Evolutionary conservation across 1,140 invertebrate species (phyloP), one percentile per base, ranked within the genome.

Genomic region (Hypsibius dujardini): DNA sequence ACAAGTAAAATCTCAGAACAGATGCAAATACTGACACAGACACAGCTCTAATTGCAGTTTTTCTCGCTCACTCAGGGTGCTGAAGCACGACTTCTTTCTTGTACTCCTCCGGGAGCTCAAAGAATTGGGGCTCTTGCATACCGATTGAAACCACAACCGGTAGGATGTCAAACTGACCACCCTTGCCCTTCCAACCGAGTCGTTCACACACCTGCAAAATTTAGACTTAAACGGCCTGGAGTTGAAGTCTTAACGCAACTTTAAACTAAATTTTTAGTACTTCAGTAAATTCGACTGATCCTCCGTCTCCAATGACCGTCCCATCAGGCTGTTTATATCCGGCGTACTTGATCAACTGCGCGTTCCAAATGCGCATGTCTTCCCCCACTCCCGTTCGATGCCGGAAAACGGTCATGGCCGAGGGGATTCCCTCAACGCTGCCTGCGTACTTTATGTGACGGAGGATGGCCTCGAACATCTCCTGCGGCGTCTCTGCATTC

Each of bases 311-410:
- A 45, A 74, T 42, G 7, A 75, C 59, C 2, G 15, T 62, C 15
- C 74, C 74, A 50, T 75, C 74, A n/a, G 50, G 45, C 50, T 74
- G 72, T 7, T 72, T 28, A 69, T 79, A 79, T 12, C 78, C 78
- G n/a, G 78, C 78, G 71, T 77, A 79, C 40, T 72, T 72, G 46
- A 79, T 72, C 1, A 79, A 70, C 70, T 79, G 78, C n/a, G 75
- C 73, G 74, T 79, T 79, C 78, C 78, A 79, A 14, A 79, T 70
- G n/a, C n/a, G n/a, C n/a, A n/a, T n/a, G n/a, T n/a, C n/a, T n/a
- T n/a, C 42, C 77, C 73, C 71, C 76, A 79, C 70, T 79, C 78
- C 67, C 78, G 76, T 56, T 75, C 74, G 0, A 71, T 72, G 12
- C n/a, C n/a, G n/a, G n/a, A n/a, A n/a, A n/a, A n/a, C n/a, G n/a